Evolutionary conservation across 2,113 vertebrate genomes (phyloP), one percentile per base, ranked within the genome.

Genomic region (Alligator sinensis): DNA sequence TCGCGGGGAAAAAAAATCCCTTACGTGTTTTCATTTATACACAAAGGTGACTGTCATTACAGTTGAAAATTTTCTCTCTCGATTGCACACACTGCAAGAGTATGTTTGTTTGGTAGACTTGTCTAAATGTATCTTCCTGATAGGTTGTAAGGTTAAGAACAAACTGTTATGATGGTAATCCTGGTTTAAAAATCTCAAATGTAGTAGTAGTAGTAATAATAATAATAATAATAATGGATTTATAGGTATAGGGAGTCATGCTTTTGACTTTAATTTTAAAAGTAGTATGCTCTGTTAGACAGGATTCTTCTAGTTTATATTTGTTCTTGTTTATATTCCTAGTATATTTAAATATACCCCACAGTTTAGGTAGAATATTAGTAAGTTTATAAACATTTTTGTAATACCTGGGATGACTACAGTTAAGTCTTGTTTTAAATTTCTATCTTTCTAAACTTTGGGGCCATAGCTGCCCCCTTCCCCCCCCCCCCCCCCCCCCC

Each of bases 201-300:
- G 30, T 92, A 92, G 78, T 89, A 86, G 95, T 47, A 92, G 30
- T 92, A 92, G 78, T 89, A 86, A 96, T 47, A 92, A 77, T 78
- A 87, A 88, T 92, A 92, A 76, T 89, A 86, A 96, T 47, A 92
- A 77, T 78, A 87, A 88, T 94, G 62, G 70, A 94, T 95, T 47
- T 96, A 83, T 94, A 96, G 90, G 92, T 91, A 91, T 59, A 30
- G 77, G 62, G 30, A 92, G 75, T 87, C 74, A 72, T 77, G 14
- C 84, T 22, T 61, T 91, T 68, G 7, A 47, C 88, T 96, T 94
- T 96, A 94, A 96, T 97, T 96, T 95, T 95, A 83, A 92, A 68
- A 81, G 85, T 80, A 93, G 96, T 82, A 92, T 91, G 55, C 63
- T 61, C 47, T 76, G 62, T 88, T 57, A 19, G 38, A 86, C 63